Evolutionary conservation across 2,113 vertebrate species (phyloP).

Genomic region (Proterorhinus semilunaris): DNA sequence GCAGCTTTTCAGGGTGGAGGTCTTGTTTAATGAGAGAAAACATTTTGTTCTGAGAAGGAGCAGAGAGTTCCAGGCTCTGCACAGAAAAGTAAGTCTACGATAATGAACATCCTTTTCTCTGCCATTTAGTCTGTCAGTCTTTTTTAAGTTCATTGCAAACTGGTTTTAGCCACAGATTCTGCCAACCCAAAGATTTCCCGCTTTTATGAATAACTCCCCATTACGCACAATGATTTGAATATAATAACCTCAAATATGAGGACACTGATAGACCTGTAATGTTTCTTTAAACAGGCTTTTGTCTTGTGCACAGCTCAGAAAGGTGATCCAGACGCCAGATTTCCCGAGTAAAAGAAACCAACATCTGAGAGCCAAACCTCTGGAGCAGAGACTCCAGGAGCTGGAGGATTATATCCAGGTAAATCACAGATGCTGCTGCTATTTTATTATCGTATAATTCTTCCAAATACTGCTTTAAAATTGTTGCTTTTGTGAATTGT

Average conservation of each 20-base stretch:
- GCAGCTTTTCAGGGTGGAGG: constrained; percentile 89
- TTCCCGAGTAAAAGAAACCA: constrained; percentile 86
- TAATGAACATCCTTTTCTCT: neutral
- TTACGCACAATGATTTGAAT: too few species aligned
- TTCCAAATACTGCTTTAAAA: too few species aligned
- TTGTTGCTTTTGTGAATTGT: too few species aligned
- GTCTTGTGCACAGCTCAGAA: constrained; percentile 80
- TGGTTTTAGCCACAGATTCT: too few species aligned
- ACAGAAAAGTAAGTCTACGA: constrained; percentile 80
- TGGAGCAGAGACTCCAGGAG: constrained; percentile 87
- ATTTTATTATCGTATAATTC: too few species aligned
- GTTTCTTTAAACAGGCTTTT: neutral
- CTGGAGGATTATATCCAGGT: constrained; percentile 89
- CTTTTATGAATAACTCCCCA: too few species aligned
- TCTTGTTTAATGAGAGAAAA: constrained; percentile 87
- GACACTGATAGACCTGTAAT: too few species aligned
- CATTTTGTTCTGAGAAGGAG: constrained; percentile 84
- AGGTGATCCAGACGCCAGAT: constrained; percentile 84
- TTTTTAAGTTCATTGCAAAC: too few species aligned
- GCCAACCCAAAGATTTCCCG: too few species aligned
- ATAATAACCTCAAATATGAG: too few species aligned
- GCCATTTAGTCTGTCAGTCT: too few species aligned
- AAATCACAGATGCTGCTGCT: too few species aligned
- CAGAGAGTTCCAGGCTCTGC: constrained; percentile 90
- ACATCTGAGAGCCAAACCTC: constrained; percentile 83